Evolutionary conservation across 2,888 invertebrate genomes (phyloP).

Genomic region (Trimorus sp.): DNA sequence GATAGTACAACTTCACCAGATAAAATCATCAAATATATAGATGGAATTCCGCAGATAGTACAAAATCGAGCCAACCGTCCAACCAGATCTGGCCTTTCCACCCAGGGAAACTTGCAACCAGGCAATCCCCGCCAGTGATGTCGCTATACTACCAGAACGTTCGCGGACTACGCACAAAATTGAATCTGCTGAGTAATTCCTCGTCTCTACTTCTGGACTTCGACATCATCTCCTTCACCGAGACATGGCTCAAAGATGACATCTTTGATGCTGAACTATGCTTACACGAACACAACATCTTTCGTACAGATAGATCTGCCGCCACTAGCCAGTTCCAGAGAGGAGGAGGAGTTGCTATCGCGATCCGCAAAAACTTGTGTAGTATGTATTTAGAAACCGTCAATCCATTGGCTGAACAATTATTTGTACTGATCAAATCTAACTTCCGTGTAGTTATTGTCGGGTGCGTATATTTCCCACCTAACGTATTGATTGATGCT

Average conservation of each 20-base stretch:
- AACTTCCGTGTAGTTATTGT: background rate
- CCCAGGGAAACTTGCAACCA: background rate
- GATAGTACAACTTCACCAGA: background rate
- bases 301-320: background rate
- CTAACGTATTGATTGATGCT: background rate
- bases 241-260: background rate
- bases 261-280: background rate
- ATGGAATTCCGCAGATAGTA: background rate
- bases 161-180: too few species aligned
- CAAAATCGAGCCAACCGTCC: background rate
- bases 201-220: too few species aligned
- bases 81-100: background rate
- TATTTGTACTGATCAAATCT: background rate
- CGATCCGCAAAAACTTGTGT: background rate
- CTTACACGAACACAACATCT: background rate
- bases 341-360: background rate
- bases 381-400: background rate
- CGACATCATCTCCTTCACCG: background rate
- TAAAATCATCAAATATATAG: constrained; percentile 1
- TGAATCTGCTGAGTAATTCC: too few species aligned
- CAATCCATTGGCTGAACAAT: background rate
- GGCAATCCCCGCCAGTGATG: background rate
- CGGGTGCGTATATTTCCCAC: background rate
- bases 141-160: too few species aligned
- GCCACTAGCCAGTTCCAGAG: background rate